These are phyloP conservation scores for Sigmodon hispidus DNA, from an alignment of 2,113 vertebrate species.

Conservation along the genomic window DNA sequence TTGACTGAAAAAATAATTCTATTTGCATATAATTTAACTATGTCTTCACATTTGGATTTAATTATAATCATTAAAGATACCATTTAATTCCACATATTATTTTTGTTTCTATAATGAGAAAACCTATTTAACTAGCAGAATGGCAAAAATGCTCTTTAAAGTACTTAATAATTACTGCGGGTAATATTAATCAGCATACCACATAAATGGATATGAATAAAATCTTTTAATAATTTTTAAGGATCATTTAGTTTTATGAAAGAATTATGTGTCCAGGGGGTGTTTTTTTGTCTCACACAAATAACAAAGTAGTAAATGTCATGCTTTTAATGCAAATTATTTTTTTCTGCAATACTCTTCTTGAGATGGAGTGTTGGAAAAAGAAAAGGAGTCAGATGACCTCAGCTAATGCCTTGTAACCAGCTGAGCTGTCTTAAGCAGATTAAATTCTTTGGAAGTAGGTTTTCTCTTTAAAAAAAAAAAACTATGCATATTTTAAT, in stretches of 20 bases:
- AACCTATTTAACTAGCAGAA: conserved; percentile 41
- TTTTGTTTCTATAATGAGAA: conserved; percentile 68
- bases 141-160: conserved; percentile 39
- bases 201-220: conserved; percentile 47
- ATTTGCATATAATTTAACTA: conserved; percentile 46
- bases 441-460: conserved; percentile 39
- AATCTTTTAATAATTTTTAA: conserved; percentile 71
- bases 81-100: conserved; percentile 31
- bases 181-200: conserved; percentile 63
- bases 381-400: conserved; percentile 46
- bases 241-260: conserved; percentile 71
- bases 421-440: not conserved
- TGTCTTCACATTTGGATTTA: conserved; percentile 51
- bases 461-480: not conserved
- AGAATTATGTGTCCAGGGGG: conserved; percentile 36
- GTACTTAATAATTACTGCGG: conserved; percentile 46
- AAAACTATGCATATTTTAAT: conserved; percentile 5
- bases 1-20: conserved; percentile 27
- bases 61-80: conserved; percentile 58
- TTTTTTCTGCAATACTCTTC: conserved; percentile 7
- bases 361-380: not conserved
- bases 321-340: conserved; percentile 42
- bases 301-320: conserved; percentile 57
- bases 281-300: conserved; percentile 50
- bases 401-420: conserved; percentile 4